A percentile compares a stretch with the other conserved stretches of the same genome.
phyloP scores from a whole-genome alignment of 2,113 vertebrate species.

The Phoxinus phoxinus region DNA sequence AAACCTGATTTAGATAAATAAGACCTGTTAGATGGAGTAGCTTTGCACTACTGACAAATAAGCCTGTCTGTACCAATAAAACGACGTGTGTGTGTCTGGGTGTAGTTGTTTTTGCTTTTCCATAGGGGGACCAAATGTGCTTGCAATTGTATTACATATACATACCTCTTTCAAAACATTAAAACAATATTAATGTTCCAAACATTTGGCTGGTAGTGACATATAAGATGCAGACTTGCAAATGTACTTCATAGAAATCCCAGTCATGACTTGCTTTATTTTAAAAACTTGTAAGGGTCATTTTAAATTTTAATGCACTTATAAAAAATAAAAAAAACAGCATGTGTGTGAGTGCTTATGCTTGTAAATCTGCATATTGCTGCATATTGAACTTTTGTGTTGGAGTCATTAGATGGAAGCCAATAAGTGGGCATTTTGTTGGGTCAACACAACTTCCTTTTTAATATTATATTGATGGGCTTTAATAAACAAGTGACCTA shows the following conservation, averaged over 20 bases:
- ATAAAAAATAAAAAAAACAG: not conserved
- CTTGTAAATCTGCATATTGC: not conserved
- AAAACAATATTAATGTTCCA: no score
- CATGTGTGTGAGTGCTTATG: no score
- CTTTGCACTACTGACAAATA: constrained; percentile 33
- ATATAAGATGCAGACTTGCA: no score
- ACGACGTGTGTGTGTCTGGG: not conserved
- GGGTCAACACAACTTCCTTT: constrained; percentile 24
- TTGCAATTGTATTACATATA: not conserved
- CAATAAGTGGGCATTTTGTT: constrained; percentile 2
- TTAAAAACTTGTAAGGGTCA: not conserved
- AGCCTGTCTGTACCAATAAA: constrained; percentile 6
- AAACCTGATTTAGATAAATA: constrained; percentile 54
- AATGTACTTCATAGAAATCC: no score
- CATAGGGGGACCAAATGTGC: not conserved
- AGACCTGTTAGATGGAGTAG: constrained; percentile 37
- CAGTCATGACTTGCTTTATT: no score
- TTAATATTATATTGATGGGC: constrained; percentile 28
- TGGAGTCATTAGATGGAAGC: constrained; percentile 12
- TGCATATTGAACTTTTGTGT: not conserved
- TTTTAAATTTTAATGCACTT: not conserved
- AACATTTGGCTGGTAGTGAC: no score
- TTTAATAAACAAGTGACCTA: constrained; percentile 40
- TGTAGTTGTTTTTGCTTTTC: not conserved
- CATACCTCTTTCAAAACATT: no score